Base-by-base conservation (phyloP, 2,113 vertebrate genomes). In the Oryzias melastigma region DNA sequence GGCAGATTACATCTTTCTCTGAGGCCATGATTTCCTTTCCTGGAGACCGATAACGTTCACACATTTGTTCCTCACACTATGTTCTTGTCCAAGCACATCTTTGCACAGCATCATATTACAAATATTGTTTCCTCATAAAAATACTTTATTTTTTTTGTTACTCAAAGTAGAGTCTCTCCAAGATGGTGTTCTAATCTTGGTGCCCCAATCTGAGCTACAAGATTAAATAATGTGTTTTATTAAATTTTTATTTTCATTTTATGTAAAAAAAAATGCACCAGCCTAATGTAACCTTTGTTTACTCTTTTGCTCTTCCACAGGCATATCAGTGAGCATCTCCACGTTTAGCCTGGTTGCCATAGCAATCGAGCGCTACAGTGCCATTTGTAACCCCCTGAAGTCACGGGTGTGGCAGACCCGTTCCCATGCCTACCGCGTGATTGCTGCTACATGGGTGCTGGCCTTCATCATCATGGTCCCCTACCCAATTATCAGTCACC, bases 281-380 rank as follows among this genome's bases (percentile, higher is more conserved):
- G 3, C 4, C 5, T 7, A 17, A 50, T 47, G 45, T 74, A 53
- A 48, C 7, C 45, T 20, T 3, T 17, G 29, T 44, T 52, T 48
- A 57, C 35, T 51, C 2, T 59, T 73, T 64, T 62, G 5, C 68
- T 58, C 73, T 29, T 14, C 40, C 48, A 5, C 91, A 98, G 97
- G 95, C 7, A 91, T 96, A 70, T 97, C 97, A 0, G 96, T 98
- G 20, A 96, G 96, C 22, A 96, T 98, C 58, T 98, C 97, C 65
- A 98, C 96, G 8, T 94, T 98, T 66, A 97, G 93, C 85, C 90
- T 98, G 51, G 94, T 98, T 81, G 97, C 96, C 87, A 98, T 98
- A 16, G 95, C 97, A 50, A 92, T 97, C 17, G 97, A 98, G 81
- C 92, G 97, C 47, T 96, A 98, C 91, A 96, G 94, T 18, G 97